phyloP scores from a whole-genome alignment of 2,888 invertebrate species.

The Protonemura montana region DNA sequence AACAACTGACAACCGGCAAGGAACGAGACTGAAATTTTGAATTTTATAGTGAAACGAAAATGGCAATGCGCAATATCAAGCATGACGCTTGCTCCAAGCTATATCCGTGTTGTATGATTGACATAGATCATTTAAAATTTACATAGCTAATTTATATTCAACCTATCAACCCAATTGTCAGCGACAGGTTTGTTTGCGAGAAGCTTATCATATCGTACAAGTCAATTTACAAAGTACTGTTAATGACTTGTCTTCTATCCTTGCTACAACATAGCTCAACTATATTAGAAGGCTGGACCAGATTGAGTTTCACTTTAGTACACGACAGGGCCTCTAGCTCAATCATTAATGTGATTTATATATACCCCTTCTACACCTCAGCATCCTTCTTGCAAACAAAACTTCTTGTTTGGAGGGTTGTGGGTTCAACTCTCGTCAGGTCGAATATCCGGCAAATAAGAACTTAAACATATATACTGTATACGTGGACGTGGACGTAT shows the following conservation, averaged over 20 bases:
- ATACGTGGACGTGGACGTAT: neutral
- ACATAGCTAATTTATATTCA: constrained; percentile 5
- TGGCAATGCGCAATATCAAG: neutral
- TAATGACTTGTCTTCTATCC: neutral
- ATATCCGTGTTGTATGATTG: neutral
- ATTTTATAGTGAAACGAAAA: neutral
- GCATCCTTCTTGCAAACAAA: constrained; percentile 7
- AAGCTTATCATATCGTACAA: neutral
- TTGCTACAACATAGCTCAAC: neutral
- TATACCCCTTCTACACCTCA: neutral
- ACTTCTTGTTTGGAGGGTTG: constrained; percentile 22
- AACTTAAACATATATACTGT: neutral
- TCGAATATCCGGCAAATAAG: neutral
- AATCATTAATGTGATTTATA: constrained; percentile 23
- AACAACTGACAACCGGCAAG: neutral
- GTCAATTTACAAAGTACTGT: neutral
- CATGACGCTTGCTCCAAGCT: neutral
- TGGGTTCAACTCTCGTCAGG: constrained; percentile 14
- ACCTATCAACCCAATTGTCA: neutral
- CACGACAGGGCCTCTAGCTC: constrained; percentile 9
- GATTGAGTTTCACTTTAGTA: neutral
- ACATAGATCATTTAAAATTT: neutral
- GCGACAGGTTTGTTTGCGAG: neutral
- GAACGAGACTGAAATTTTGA: neutral
- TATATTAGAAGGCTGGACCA: neutral